phyloP scores from a whole-genome alignment of 2,113 vertebrate genomes.

The Malurus melanocephalus region DNA sequence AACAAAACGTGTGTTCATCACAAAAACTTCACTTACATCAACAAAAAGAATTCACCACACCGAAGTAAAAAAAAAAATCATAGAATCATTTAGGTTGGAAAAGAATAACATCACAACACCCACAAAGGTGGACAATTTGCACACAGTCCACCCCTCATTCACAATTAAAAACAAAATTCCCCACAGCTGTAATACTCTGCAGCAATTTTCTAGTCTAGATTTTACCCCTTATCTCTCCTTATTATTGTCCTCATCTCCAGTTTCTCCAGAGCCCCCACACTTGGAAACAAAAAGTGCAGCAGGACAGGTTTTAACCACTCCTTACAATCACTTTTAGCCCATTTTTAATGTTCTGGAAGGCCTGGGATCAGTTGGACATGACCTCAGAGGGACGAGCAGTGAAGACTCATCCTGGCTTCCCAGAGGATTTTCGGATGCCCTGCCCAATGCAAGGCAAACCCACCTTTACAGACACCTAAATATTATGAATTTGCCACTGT shows the following conservation, averaged over 20 bases:
- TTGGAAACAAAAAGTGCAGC: neutral
- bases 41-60: neutral
- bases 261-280: fast-evolving
- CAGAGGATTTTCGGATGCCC: neutral
- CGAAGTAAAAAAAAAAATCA: neutral
- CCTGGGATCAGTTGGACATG: neutral
- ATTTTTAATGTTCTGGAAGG: neutral
- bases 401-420: fast-evolving
- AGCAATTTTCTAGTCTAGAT: fast-evolving
- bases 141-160: fast-evolving
- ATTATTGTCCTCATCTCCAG: fast-evolving
- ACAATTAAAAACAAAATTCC: neutral
- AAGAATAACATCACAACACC: neutral
- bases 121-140: neutral
- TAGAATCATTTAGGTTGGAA: neutral
- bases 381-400: neutral
- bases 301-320: neutral
- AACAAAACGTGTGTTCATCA: neutral
- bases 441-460: neutral
- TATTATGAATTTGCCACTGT: neutral
- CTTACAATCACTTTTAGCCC: neutral
- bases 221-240: neutral
- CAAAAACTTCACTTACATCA: neutral
- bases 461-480: neutral
- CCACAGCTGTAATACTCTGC: neutral